Base-by-base conservation (phyloP, 2,888 invertebrate species). In the Noctuana brunneofusca region DNA sequence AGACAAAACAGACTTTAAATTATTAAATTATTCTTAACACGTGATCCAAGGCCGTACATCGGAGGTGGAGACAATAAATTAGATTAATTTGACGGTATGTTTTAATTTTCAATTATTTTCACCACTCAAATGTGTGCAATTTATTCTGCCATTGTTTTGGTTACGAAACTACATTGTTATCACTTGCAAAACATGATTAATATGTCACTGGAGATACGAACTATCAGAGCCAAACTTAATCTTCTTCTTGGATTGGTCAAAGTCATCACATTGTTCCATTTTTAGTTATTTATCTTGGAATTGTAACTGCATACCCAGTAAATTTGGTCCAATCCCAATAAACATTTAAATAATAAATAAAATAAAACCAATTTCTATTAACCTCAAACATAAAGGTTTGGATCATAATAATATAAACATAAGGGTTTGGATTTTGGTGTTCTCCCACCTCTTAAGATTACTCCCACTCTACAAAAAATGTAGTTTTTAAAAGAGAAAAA, bases 1-100 rank as follows among this genome's bases (percentile, higher is more conserved):
- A 62, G 62, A 49, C 55, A 66, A 58, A 58, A 66, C 27, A 6
- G 49, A 52, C 71, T 70, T 71, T 56, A 69, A 69, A 74, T 71
- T 70, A 74, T 75, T 72, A 77, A 82, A 80, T 81, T 82, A 74
- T 82, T 80, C 68, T 74, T 77, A 75, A 80, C 82, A 84, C 79
- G 79, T 83, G 83, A 83, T 76, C 72, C 83, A 83, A 87, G 84
- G 83, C 76, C 80, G 70, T 50, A 64, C 65, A 59, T 18, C 30
- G 66, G 70, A 65, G 72, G 71, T 75, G 66, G 63, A 67, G 63
- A 73, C 67, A 68, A 69, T 73, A 76, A 69, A 66, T 75, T 74
- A 69, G 72, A 75, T 70, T 69, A 69, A 66, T 66, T 54, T 11
- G 8, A 49, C 24, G 60, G 60, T 60, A 60, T 22, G 54, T 60